Percentiles rank a stretch among this genome's conserved stretches.
Evolutionary conservation across 1,140 invertebrate genomes (phyloP).

Genomic region (Drosophila athabasca): DNA sequence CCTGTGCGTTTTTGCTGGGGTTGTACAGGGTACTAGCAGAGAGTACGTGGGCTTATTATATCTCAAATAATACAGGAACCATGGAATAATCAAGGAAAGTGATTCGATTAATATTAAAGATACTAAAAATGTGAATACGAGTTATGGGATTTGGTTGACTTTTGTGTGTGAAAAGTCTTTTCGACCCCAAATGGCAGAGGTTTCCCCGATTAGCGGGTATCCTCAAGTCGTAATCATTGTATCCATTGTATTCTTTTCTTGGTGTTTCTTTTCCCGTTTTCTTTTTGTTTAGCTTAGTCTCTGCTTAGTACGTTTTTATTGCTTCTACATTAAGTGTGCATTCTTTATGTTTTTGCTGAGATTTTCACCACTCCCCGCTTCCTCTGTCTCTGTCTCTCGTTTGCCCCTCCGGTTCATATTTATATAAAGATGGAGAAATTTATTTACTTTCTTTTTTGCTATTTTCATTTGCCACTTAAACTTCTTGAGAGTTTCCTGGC

Average conservation of each 20-base stretch:
- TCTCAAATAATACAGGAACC: too few relatives aligned
- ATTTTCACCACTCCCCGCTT: conserved; percentile 8
- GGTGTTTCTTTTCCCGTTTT: not conserved
- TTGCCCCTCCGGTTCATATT: conserved; percentile 3
- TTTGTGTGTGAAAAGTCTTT: too few relatives aligned
- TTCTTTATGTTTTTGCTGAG: conserved; percentile 43
- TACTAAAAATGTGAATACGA: too few relatives aligned
- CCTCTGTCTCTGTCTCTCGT: too few relatives aligned
- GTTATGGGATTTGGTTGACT: too few relatives aligned
- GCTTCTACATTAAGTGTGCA: conserved; percentile 63
- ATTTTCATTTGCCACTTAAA: conserved; percentile 45
- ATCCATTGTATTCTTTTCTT: too few relatives aligned
- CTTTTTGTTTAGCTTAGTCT: conserved; percentile 36
- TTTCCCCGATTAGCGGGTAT: too few relatives aligned
- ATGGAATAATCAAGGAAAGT: too few relatives aligned
- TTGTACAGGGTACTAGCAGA: too few relatives aligned
- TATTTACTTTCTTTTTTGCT: conserved; percentile 30
- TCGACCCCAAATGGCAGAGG: too few relatives aligned
- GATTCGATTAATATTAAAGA: too few relatives aligned
- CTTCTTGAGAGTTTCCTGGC: conserved; percentile 19
- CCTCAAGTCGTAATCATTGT: not conserved
- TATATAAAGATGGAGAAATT: conserved; percentile 22
- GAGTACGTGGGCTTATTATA: too few relatives aligned
- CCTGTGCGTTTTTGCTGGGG: conserved; percentile 13
- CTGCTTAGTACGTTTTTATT: conserved; percentile 70